These are phyloP conservation scores for Mormoops blainvillei DNA, from an alignment of 2,113 vertebrate genomes.

Conservation along the genomic window DNA sequence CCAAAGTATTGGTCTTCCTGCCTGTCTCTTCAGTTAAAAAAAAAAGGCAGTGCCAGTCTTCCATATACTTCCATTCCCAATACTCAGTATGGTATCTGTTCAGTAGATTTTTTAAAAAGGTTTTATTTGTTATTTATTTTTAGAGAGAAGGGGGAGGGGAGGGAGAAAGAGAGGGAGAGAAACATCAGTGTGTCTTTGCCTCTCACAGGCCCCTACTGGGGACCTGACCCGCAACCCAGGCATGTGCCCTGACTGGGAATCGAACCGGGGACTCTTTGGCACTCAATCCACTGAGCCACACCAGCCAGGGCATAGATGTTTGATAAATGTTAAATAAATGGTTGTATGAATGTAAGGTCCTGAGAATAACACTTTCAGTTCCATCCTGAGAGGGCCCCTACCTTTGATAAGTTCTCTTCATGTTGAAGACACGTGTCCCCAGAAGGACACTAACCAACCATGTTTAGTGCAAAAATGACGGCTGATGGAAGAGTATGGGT, in stretches of 20 bases:
- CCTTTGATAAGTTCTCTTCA: background rate
- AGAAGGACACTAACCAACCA: background rate
- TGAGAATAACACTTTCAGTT: background rate
- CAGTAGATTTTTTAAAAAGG: too few relatives aligned
- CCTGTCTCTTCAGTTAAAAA: background rate
- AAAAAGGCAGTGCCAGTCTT: background rate
- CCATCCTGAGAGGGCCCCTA: background rate
- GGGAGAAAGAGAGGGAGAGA: too few relatives aligned
- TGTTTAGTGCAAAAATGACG: background rate
- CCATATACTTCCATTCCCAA: background rate
- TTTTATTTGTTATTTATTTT: too few relatives aligned
- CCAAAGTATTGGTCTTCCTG: background rate
- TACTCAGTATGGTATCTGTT: background rate
- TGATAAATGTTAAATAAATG: background rate
- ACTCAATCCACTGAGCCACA: too few relatives aligned
- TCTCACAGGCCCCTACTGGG: too few relatives aligned
- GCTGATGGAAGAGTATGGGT: background rate
- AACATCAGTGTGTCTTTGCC: too few relatives aligned
- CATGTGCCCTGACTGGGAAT: too few relatives aligned
- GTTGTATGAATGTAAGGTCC: background rate
- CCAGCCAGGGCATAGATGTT: background rate
- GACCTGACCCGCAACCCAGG: too few relatives aligned
- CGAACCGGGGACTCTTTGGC: too few relatives aligned
- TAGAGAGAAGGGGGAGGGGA: too few relatives aligned
- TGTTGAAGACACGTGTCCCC: background rate